Conservation (phyloP, 2,888 invertebrate genomes). For the Maniola hyperantus region DNA sequence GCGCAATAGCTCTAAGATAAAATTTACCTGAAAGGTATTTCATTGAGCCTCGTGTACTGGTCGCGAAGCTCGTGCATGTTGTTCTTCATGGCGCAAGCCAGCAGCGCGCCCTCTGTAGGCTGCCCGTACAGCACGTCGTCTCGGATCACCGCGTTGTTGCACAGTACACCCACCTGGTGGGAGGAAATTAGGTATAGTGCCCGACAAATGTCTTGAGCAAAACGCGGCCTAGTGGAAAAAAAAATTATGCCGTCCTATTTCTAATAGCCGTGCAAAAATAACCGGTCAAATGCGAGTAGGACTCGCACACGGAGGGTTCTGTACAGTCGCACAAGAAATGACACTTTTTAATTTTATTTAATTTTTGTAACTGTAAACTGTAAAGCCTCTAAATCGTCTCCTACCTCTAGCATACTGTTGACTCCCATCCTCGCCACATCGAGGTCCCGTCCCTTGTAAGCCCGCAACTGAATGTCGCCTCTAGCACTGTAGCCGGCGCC, state of each 20-base stretch:
- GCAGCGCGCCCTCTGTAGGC: slow-evolving; percentile 98
- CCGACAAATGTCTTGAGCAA: no score
- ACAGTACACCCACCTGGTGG: slow-evolving; percentile 89
- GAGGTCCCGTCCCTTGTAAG: slow-evolving; percentile 87
- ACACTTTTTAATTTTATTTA: no score
- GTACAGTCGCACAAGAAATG: no score
- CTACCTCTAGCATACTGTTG: slow-evolving; percentile 91
- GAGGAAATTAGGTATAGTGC: no score
- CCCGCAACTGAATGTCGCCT: slow-evolving; percentile 89
- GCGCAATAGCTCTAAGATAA: no score
- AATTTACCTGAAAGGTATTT: slow-evolving; percentile 92
- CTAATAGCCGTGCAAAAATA: no score
- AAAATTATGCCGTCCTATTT: no score
- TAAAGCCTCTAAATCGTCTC: neutral
- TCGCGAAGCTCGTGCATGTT: slow-evolving; percentile 92
- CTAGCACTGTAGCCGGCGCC: slow-evolving; percentile 96
- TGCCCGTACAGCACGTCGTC: slow-evolving; percentile 94
- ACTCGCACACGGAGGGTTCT: no score
- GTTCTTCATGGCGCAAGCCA: slow-evolving; percentile 96
- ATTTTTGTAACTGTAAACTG: no score
- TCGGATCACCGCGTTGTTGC: slow-evolving; percentile 97
- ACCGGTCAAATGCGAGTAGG: no score
- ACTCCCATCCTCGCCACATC: slow-evolving; percentile 89
- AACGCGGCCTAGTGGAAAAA: no score
- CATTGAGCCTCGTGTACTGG: slow-evolving; percentile 92